Conservation (phyloP, 2,888 invertebrate genomes). For the Cataglyphis livida region DNA sequence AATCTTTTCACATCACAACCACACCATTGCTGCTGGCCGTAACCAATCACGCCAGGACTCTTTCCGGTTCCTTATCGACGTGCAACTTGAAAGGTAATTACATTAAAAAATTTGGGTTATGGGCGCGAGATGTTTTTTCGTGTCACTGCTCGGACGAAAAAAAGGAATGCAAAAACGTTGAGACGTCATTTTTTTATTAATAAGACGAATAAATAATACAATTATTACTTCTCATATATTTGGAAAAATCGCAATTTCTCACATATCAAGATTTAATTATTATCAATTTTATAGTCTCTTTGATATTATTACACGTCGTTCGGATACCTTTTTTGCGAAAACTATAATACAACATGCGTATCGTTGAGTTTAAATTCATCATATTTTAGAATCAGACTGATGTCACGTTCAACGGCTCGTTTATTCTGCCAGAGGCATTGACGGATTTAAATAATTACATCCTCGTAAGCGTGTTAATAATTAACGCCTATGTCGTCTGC, state of each 20-base stretch:
- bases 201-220: too few species aligned
- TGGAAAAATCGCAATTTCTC: background rate
- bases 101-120: slow-evolving; percentile 69
- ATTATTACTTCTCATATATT: background rate
- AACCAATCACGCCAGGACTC: slow-evolving; percentile 81
- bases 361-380: background rate
- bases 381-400: background rate
- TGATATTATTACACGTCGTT: background rate
- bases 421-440: slow-evolving; percentile 6
- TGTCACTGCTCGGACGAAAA: background rate
- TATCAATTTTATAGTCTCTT: background rate
- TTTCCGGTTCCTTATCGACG: slow-evolving; percentile 81
- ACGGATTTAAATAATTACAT: slow-evolving; percentile 36
- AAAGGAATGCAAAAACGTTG: background rate
- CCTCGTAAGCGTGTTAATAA: slow-evolving; percentile 21
- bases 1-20: slow-evolving; percentile 81
- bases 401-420: background rate
- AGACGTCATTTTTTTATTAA: background rate
- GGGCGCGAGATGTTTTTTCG: slow-evolving; percentile 37
- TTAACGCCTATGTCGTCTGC: slow-evolving; percentile 29
- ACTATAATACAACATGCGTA: background rate
- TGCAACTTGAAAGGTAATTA: slow-evolving; percentile 82
- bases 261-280: background rate
- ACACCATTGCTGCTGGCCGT: slow-evolving; percentile 83
- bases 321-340: background rate